Percentiles rank a stretch among this genome's conserved stretches.
These are phyloP conservation scores for Asbolus verrucosus DNA, from an alignment of 1,140 invertebrate genomes.

Conservation along the genomic window DNA sequence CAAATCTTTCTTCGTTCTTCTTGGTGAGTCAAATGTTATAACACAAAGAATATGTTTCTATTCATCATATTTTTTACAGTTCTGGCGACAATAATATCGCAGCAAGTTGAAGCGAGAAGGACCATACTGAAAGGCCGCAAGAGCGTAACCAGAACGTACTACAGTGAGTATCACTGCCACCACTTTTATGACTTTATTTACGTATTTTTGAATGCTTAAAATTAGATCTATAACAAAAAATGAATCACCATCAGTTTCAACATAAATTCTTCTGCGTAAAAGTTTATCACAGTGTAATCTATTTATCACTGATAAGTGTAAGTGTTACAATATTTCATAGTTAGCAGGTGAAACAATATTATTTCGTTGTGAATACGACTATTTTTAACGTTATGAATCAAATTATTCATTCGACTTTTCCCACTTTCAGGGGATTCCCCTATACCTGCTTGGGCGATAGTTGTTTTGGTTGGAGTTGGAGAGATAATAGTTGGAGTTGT, in stretches of 20 bases:
- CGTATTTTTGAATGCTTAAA: constrained; percentile 1
- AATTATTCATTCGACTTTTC: no score
- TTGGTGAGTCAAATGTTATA: neutral
- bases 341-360: no score
- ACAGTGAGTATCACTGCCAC: constrained; percentile 73
- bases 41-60: neutral
- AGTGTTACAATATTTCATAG: no score
- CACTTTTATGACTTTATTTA: no score
- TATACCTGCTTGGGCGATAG: constrained; percentile 80
- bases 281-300: no score
- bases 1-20: neutral
- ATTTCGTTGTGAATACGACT: no score
- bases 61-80: constrained; percentile 71
- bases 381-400: no score
- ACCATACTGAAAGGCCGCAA: constrained; percentile 79
- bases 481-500: constrained; percentile 76
- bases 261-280: no score
- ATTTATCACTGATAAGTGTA: no score
- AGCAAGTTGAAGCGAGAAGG: constrained; percentile 78
- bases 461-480: constrained; percentile 73
- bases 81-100: constrained; percentile 72
- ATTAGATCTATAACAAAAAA: neutral
- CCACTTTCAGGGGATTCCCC: constrained; percentile 72
- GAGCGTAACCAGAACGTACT: constrained; percentile 79
- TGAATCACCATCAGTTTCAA: neutral